Evolutionary conservation across 2,113 vertebrate species (phyloP).

Genomic region (Sclerurus mexicanus): DNA sequence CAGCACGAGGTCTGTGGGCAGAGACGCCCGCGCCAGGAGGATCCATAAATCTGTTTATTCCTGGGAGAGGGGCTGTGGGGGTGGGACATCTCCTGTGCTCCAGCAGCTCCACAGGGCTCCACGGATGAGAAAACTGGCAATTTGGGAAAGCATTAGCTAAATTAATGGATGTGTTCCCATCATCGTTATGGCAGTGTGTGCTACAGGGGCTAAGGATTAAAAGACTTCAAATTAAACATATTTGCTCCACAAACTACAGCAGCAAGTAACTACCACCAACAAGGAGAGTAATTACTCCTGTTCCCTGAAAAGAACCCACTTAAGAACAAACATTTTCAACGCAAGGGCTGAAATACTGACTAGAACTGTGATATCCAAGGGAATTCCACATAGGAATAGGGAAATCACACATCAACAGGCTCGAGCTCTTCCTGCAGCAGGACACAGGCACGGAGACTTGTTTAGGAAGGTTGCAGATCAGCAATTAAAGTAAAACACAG

Average conservation of each 20-base stretch:
- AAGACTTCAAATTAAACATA: neutral
- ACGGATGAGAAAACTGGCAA: neutral
- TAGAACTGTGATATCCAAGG: neutral
- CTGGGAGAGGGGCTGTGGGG: neutral
- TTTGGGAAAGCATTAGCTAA: neutral
- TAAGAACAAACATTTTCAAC: neutral
- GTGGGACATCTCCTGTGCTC: neutral
- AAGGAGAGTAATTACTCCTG: neutral
- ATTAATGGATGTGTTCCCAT: neutral
- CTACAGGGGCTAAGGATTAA: neutral
- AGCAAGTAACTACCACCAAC: neutral
- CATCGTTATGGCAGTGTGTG: neutral
- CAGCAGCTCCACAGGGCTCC: neutral
- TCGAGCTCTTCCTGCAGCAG: neutral
- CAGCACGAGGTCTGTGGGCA: neutral
- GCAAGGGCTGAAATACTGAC: neutral
- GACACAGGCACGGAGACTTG: fast-evolving
- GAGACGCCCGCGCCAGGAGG: neutral
- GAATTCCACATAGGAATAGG: neutral
- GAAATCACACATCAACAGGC: neutral
- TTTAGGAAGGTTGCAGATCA: neutral
- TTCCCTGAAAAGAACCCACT: neutral
- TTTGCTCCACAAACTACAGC: neutral
- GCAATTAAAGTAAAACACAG: neutral
- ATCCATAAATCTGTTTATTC: neutral